These are phyloP conservation scores for Temnothorax longispinosus DNA, from an alignment of 1,140 invertebrate genomes.

Conservation along the genomic window DNA sequence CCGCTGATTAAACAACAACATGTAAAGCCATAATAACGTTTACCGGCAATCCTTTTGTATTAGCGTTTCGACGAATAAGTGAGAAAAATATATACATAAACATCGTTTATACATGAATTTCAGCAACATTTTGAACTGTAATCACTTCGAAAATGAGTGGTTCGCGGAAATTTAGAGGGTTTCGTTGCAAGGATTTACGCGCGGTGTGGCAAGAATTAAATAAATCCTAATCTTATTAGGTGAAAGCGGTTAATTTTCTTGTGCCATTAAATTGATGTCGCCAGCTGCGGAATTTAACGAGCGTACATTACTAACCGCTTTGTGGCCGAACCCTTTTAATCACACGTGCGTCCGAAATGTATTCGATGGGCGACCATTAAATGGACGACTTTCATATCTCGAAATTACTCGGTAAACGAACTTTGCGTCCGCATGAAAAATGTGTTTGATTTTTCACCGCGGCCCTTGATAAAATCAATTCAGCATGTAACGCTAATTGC, in stretches of 20 bases:
- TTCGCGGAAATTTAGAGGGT: slow-evolving; percentile 5
- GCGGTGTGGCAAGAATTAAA: slow-evolving; percentile 30
- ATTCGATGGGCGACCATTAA: slow-evolving; percentile 51
- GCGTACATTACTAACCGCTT: slow-evolving; percentile 49
- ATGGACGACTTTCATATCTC: slow-evolving; percentile 48
- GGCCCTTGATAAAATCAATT: slow-evolving; percentile 6
- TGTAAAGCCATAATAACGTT: slow-evolving; percentile 24
- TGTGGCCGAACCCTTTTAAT: slow-evolving; percentile 58
- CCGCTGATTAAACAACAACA: slow-evolving; percentile 36
- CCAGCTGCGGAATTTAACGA: slow-evolving; percentile 53
- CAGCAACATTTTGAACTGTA: neutral
- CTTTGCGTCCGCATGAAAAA: slow-evolving; percentile 40
- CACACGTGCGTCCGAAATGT: slow-evolving; percentile 56
- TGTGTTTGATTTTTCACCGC: slow-evolving; percentile 32
- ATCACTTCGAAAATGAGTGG: slow-evolving; percentile 4
- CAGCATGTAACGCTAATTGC: slow-evolving; percentile 7
- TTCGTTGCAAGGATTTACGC: neutral
- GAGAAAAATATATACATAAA: neutral
- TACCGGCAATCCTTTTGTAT: neutral
- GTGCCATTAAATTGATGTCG: slow-evolving; percentile 53
- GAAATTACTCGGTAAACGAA: slow-evolving; percentile 52
- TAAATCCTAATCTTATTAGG: slow-evolving; percentile 63
- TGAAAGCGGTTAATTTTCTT: slow-evolving; percentile 53
- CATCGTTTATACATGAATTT: neutral
- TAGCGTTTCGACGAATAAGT: neutral